Evolutionary conservation across 2,888 invertebrate species (phyloP).

Genomic region (Plebejus melissa): DNA sequence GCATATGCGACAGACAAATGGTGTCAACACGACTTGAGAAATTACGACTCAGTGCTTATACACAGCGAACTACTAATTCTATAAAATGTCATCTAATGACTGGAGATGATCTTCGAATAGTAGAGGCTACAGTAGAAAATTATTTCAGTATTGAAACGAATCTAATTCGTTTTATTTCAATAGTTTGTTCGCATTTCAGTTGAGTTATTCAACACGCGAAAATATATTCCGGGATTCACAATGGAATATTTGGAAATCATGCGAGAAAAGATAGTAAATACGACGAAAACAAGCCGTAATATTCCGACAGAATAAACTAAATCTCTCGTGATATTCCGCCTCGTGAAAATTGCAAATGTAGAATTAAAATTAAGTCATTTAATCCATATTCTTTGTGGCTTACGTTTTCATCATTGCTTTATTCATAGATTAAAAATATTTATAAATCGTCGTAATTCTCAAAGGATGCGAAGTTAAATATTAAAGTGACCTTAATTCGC

Average conservation of each 20-base stretch:
- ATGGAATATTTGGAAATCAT: conserved; percentile 21
- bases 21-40: conserved; percentile 59
- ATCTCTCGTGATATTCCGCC: conserved; percentile 16
- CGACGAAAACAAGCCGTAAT: conserved; percentile 10
- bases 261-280: conserved; percentile 21
- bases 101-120: neutral
- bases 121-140: neutral
- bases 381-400: conserved; percentile 20
- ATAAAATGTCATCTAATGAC: neutral
- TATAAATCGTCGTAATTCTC: conserved; percentile 34
- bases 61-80: conserved; percentile 28
- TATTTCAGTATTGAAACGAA: neutral
- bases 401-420: conserved; percentile 19
- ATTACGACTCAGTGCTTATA: conserved; percentile 41
- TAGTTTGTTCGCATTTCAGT: neutral
- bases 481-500: conserved; percentile 43
- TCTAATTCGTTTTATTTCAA: neutral
- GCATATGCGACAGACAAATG: conserved; percentile 59
- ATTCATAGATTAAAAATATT: conserved; percentile 32
- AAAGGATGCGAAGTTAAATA: conserved; percentile 38
- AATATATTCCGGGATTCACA: conserved; percentile 1
- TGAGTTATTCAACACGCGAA: neutral
- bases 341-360: conserved; percentile 16
- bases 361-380: conserved; percentile 21
- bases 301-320: conserved; percentile 18